Evolutionary conservation across 1,140 invertebrate genomes (phyloP).

Genomic region (Drosophila tristis): DNA sequence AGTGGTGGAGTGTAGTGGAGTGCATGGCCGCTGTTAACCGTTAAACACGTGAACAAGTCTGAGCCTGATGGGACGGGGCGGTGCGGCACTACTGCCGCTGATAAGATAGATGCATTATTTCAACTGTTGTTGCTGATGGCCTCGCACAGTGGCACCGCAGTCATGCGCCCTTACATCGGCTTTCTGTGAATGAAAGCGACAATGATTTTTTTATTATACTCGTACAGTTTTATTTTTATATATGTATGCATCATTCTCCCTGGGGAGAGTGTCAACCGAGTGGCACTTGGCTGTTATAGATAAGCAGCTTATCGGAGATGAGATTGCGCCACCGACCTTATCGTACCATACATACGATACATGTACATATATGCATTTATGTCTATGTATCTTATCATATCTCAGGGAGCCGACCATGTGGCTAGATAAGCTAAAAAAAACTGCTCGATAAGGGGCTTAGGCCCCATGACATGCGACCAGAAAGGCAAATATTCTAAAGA

Average conservation of each 20-base stretch:
- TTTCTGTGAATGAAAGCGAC: slow-evolving; percentile 48
- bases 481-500: slow-evolving; percentile 31
- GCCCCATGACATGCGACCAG: slow-evolving; percentile 42
- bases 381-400: slow-evolving; percentile 48
- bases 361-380: no score
- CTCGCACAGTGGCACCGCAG: background rate
- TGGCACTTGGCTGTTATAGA: no score
- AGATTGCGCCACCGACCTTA: background rate
- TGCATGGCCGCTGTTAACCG: slow-evolving; percentile 55
- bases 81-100: background rate
- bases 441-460: slow-evolving; percentile 51
- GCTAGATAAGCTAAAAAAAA: slow-evolving; percentile 48
- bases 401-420: slow-evolving; percentile 40
- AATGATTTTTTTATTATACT: slow-evolving; percentile 31
- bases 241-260: no score
- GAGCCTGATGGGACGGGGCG: background rate
- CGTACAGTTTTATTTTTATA: no score
- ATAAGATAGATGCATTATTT: no score
- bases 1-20: slow-evolving; percentile 20
- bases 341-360: no score
- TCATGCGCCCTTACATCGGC: no score
- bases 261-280: no score
- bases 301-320: no score
- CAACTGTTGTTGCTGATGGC: slow-evolving; percentile 21
- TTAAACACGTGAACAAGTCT: slow-evolving; percentile 69